Percentiles rank a stretch among this genome's conserved stretches.
Evolutionary conservation across 2,797 vertebrate genomes (phyloP).

Genomic region (Hydrocynus forskahlii): DNA sequence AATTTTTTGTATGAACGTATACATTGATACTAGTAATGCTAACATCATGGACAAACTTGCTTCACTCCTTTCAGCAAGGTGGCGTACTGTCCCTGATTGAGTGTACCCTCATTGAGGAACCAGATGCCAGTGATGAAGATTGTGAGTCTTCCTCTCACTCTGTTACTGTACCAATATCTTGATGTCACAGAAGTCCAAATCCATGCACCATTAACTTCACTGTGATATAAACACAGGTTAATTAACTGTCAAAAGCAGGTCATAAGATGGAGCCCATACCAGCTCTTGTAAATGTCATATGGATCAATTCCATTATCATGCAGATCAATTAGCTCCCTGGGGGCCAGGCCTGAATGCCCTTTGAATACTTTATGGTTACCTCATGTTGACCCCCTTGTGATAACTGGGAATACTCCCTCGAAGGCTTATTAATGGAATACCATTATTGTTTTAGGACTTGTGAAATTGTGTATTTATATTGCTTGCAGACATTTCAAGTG

Average conservation of each 20-base stretch:
- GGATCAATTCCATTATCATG: constrained; percentile 66
- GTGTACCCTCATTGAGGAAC: constrained; percentile 94
- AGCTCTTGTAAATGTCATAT: constrained; percentile 71
- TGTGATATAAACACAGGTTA: constrained; percentile 68
- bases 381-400: constrained; percentile 31
- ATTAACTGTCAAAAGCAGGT: constrained; percentile 74
- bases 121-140: constrained; percentile 91
- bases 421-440: constrained; percentile 36
- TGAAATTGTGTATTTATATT: background rate
- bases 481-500: background rate
- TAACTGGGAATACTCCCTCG: constrained; percentile 23
- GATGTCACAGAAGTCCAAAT: constrained; percentile 23
- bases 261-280: constrained; percentile 61
- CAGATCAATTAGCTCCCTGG: constrained; percentile 52
- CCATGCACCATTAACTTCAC: constrained; percentile 41
- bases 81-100: constrained; percentile 96
- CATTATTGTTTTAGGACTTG: constrained; percentile 25
- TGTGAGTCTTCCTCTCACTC: constrained; percentile 77
- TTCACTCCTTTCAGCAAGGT: constrained; percentile 86
- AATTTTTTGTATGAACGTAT: background rate
- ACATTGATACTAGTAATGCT: background rate
- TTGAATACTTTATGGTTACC: constrained; percentile 31
- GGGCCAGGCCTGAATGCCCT: constrained; percentile 27
- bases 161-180: constrained; percentile 12
- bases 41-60: background rate